Evolutionary conservation across 2,888 invertebrate genomes (phyloP).

Genomic region (Drosophila seclusa): DNA sequence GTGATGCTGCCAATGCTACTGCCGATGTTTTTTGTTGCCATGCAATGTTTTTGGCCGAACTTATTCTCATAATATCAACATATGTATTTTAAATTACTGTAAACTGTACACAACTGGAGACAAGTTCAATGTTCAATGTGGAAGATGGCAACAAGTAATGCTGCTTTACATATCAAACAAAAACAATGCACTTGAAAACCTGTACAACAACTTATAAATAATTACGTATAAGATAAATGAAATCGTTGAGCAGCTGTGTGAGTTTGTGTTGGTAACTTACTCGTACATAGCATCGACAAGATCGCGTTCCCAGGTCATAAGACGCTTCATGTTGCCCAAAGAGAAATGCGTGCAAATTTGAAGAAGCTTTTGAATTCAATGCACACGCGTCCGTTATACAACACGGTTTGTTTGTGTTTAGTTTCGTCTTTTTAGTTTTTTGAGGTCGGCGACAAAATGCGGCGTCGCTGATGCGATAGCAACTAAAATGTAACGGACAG

Average conservation of each 20-base stretch:
- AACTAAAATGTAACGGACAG: constrained; percentile 62
- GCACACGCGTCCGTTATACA: constrained; percentile 54
- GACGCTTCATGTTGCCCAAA: constrained; percentile 79
- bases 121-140: constrained; percentile 63
- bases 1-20: constrained; percentile 12
- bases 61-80: constrained; percentile 21
- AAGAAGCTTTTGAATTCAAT: constrained; percentile 42
- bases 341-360: constrained; percentile 54
- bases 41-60: constrained; percentile 41
- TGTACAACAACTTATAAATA: constrained; percentile 38
- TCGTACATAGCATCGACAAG: constrained; percentile 83
- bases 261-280: constrained; percentile 67
- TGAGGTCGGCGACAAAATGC: constrained; percentile 64
- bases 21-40: constrained; percentile 46
- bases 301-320: constrained; percentile 83
- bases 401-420: constrained; percentile 20
- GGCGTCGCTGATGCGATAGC: constrained; percentile 61
- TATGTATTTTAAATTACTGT: constrained; percentile 36
- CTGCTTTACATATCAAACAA: constrained; percentile 33
- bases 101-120: constrained; percentile 24
- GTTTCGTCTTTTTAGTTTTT: constrained; percentile 39
- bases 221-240: constrained; percentile 47
- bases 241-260: constrained; percentile 50
- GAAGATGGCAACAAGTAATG: constrained; percentile 58
- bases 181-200: constrained; percentile 64